Evolutionary conservation across 2,113 vertebrate species (phyloP), one percentile per base, ranked within the genome.

Genomic region (Leucoraja erinaceus): DNA sequence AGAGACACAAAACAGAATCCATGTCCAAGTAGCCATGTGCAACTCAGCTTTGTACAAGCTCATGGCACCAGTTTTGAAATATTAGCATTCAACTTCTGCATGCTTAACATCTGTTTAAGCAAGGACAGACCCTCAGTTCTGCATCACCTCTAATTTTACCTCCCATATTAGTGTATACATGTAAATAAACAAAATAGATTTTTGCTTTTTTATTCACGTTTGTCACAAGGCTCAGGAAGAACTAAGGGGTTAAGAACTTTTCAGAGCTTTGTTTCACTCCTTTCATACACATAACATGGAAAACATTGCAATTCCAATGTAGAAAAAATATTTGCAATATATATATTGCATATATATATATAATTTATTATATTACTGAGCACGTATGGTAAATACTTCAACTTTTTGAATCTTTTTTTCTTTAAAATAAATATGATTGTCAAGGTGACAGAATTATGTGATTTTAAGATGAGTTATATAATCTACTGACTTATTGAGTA

Each of bases 71-170:
- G 96, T 95, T 97, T 98, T 96, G 96, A 96, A 95, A 97, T 97
- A 98, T 98, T 99, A 98, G 97, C 97, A 99, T 99, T 98, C 98
- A 98, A 95, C 97, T 95, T 97, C 94, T 97, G 97, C 97, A 96
- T 96, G 96, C 96, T 97, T 97, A 98, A 98, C 99, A 99, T 99
- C 98, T 99, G 98, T 97, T 99, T 95, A 94, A 33, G 68, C 95
- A 96, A 94, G 94, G 94, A 14, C 94, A 90, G 91, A 88, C 38
- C 54, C 47, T 74, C 90, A 72, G 68, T 74, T 47, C 20, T 25
- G 47, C 11, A 54, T 54, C 25, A 2, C 66, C 38, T 70, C 33
- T 5, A 12, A 90, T 90, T 90, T 90, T 68, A 22, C 61, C 20
- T n/a, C 38, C n/a, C 72, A 68, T 72, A 76, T 38, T 16, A 63